Conservation (phyloP, 2,797 vertebrate genomes). For the Falco peregrinus region DNA sequence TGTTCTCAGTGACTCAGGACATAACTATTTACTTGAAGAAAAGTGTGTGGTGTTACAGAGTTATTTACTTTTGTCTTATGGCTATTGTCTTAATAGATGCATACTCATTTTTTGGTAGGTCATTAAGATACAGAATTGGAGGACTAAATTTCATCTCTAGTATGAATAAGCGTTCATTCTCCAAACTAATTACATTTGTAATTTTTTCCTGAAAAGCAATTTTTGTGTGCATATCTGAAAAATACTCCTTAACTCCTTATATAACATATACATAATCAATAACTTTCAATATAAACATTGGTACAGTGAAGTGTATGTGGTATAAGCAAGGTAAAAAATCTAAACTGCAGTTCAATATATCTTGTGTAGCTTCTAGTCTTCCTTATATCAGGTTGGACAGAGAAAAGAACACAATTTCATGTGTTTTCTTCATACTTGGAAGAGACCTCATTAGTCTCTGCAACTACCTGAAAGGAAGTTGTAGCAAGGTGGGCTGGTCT, state of each 20-base stretch:
- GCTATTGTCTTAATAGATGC: background rate
- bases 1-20: background rate
- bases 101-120: background rate
- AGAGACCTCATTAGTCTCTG: fast-evolving
- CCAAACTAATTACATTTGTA: background rate
- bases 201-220: background rate
- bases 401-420: background rate
- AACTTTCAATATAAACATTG: no score
- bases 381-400: background rate
- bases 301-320: no score
- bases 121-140: background rate
- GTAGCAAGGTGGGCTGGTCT: background rate
- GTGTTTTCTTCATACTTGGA: background rate
- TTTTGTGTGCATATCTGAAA: background rate
- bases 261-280: background rate
- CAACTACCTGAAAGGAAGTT: background rate
- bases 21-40: background rate
- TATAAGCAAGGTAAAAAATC: background rate
- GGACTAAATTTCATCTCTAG: background rate
- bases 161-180: background rate
- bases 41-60: background rate
- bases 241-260: background rate
- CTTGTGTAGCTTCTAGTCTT: background rate
- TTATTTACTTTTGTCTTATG: background rate
- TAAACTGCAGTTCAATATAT: background rate